Evolutionary conservation across 2,888 invertebrate species (phyloP), one percentile per base, ranked within the genome.

Genomic region (Callimorpha dominula): DNA sequence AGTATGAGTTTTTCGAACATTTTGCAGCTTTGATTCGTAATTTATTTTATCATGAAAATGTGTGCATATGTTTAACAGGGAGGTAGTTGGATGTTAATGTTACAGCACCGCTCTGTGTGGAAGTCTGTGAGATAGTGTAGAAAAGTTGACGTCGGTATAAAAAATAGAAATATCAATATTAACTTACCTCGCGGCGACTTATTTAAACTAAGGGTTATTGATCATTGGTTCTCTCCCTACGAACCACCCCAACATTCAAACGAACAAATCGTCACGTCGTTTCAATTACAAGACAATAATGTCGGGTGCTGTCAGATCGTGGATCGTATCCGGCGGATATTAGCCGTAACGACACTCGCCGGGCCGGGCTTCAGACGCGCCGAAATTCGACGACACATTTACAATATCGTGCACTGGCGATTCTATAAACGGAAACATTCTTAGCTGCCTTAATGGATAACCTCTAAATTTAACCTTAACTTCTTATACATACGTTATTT

Each of bases 271-370:
- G 91, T 89, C 94, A 93, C 92, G 86, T 91, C 89, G 91, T 89
- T 94, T 94, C 94, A 93, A 94, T 95, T 94, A 95, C 90, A 91
- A 85, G 91, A 91, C 91, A 92, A 92, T 93, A 92, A 92, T 90
- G 89, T 89, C 86, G 85, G 81, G 81, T 82, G 87, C 88, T 88
- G 91, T 90, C 84, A 81, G 76, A 88, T 88, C 86, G 87, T 83
- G 86, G 84, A 79, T 85, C 91, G 90, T 93, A 92, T 95, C 95
- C 95, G 94, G 85, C 95, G 95, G 95, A 95, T 94, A 94, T 94
- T 90, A 90, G 86, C 86, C 92, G 89, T 88, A 89, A 87, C 92
- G 90, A 90, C 88, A 84, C 83, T 89, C 88, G 84, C 84, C 84
- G 81, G 83, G 82, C 73, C 78, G 82, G 81, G 84, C 91, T 90